Percentiles rank a stretch among this genome's conserved stretches.
Evolutionary conservation across 1,140 invertebrate species (phyloP).

Genomic region (Hyphantria cunea): DNA sequence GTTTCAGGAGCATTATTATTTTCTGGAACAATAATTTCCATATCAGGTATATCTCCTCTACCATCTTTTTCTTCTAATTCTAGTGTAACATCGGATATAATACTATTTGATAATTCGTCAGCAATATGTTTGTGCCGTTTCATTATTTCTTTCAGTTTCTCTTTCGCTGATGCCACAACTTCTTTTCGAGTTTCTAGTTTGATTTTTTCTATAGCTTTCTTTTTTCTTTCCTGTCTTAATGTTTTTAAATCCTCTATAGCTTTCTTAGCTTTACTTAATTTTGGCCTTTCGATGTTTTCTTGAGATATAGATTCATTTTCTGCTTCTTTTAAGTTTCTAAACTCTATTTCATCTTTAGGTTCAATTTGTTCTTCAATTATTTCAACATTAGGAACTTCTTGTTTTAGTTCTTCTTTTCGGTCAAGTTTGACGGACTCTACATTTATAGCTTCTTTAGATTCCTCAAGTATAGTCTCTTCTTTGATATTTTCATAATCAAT

Average conservation of each 20-base stretch:
- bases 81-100: constrained; percentile 41
- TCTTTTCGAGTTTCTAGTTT: constrained; percentile 73
- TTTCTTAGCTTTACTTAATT: constrained; percentile 50
- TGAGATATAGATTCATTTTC: constrained; percentile 25
- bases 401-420: constrained; percentile 12
- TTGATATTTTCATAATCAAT: constrained; percentile 26
- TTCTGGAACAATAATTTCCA: constrained; percentile 30
- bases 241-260: constrained; percentile 56
- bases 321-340: constrained; percentile 14
- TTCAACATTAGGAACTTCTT: neutral
- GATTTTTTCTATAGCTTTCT: constrained; percentile 70
- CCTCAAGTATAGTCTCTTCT: constrained; percentile 11
- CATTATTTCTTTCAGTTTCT: constrained; percentile 79
- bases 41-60: constrained; percentile 64
- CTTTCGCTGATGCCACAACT: constrained; percentile 76
- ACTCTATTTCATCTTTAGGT: neutral
- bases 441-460: constrained; percentile 10
- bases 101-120: constrained; percentile 60
- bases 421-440: constrained; percentile 28
- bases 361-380: neutral
- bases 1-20: constrained; percentile 8
- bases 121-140: constrained; percentile 75
- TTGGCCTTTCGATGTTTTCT: constrained; percentile 29
- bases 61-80: constrained; percentile 44
- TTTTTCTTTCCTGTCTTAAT: constrained; percentile 62